These are phyloP conservation scores for Trichonephila clavata DNA, from an alignment of 1,140 invertebrate species.

Conservation along the genomic window DNA sequence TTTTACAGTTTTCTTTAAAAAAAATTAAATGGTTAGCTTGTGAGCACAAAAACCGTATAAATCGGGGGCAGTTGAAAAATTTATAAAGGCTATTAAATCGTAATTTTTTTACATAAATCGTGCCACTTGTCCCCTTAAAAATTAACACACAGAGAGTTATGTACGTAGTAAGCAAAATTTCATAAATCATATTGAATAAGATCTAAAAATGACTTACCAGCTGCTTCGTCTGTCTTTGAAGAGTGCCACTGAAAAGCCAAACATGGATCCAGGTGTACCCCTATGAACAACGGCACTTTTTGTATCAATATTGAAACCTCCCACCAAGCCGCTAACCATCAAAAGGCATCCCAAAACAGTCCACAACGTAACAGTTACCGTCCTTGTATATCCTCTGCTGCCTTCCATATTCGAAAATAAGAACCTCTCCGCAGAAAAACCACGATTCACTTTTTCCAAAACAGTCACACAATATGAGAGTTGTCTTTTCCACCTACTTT, in stretches of 20 bases:
- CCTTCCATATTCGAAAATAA: slow-evolving; percentile 20
- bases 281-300: slow-evolving; percentile 81
- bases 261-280: slow-evolving; percentile 81
- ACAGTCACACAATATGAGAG: not conserved
- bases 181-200: not conserved
- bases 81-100: no score
- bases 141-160: no score
- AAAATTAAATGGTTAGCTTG: no score
- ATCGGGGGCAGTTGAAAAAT: no score
- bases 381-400: not conserved
- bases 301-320: slow-evolving; percentile 82
- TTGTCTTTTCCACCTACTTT: slow-evolving; percentile 9
- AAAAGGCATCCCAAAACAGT: slow-evolving; percentile 49
- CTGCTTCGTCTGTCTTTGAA: slow-evolving; percentile 81
- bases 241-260: slow-evolving; percentile 83
- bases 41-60: no score
- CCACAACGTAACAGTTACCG: not conserved
- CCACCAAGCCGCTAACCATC: slow-evolving; percentile 5
- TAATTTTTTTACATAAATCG: no score
- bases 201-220: slow-evolving; percentile 80
- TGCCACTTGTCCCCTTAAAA: no score
- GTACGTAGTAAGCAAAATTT: no score
- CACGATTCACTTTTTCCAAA: slow-evolving; percentile 3
- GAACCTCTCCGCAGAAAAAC: not conserved
- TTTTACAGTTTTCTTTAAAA: no score